These are phyloP conservation scores for Paratilapia polleni DNA, from an alignment of 2,113 vertebrate genomes.

Conservation along the genomic window DNA sequence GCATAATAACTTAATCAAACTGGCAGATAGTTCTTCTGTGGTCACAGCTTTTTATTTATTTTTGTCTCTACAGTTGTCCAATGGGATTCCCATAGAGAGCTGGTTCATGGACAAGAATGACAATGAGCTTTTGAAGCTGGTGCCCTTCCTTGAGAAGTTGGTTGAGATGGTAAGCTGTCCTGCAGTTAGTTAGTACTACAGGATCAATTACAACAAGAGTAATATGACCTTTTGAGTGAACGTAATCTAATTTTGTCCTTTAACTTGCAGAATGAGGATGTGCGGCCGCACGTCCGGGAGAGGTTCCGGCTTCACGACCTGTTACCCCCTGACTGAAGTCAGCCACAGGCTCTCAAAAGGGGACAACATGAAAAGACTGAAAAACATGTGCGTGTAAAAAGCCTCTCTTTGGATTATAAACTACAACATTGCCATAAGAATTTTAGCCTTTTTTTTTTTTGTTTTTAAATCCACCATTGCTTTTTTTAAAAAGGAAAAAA, in stretches of 20 bases:
- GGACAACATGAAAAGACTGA: slow-evolving; percentile 61
- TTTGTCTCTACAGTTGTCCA: slow-evolving; percentile 86
- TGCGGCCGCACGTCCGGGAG: slow-evolving; percentile 96
- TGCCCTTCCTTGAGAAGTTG: slow-evolving; percentile 98
- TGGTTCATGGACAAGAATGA: slow-evolving; percentile 99
- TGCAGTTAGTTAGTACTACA: background rate
- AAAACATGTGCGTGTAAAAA: slow-evolving; percentile 73
- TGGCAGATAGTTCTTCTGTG: background rate
- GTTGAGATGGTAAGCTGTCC: slow-evolving; percentile 90
- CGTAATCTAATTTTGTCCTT: background rate
- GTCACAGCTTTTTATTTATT: background rate
- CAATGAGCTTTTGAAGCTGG: slow-evolving; percentile 97
- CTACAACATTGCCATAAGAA: slow-evolving; percentile 90
- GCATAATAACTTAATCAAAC: background rate
- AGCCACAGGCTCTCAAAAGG: slow-evolving; percentile 4
- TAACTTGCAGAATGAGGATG: slow-evolving; percentile 91
- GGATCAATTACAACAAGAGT: background rate
- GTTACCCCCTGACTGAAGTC: slow-evolving; percentile 92
- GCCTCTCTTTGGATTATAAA: slow-evolving; percentile 88
- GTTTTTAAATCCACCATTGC: slow-evolving; percentile 80
- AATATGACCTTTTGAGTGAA: background rate
- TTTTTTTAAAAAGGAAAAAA: slow-evolving; percentile 70
- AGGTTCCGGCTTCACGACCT: slow-evolving; percentile 98
- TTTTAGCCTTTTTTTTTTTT: slow-evolving; percentile 78
- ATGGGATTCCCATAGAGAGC: slow-evolving; percentile 99